phyloP scores from a whole-genome alignment of 2,888 invertebrate genomes.

The Elegia similella region DNA sequence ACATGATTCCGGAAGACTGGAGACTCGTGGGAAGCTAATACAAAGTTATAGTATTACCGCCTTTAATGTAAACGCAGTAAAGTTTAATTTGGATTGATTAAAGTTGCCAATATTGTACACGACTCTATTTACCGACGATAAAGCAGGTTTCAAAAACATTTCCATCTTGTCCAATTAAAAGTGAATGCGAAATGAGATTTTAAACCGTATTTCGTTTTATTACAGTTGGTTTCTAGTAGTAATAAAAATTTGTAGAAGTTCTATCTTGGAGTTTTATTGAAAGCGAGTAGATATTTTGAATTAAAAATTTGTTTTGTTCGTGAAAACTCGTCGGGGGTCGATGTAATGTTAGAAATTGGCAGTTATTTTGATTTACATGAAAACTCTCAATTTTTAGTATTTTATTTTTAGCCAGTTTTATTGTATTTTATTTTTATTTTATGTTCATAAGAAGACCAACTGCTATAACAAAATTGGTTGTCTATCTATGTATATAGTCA shows the following conservation, averaged over 20 bases:
- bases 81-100: background rate
- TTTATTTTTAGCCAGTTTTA: no score
- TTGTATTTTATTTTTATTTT: no score
- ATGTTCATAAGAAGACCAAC: no score
- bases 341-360: background rate
- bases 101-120: background rate
- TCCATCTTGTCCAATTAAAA: conserved; percentile 10
- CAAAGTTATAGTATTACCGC: background rate
- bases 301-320: background rate
- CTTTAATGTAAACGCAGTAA: conserved; percentile 1
- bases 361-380: background rate
- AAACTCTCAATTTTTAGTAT: no score
- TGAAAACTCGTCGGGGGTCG: background rate
- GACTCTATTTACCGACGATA: conserved; percentile 5
- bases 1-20: conserved; percentile 20
- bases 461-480: no score
- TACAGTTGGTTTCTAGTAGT: background rate
- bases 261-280: conserved; percentile 2
- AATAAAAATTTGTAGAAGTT: no score
- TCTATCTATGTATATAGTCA: no score
- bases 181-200: background rate
- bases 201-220: background rate
- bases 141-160: conserved; percentile 11
- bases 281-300: background rate
- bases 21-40: no score